A percentile compares a stretch with the other conserved stretches of the same genome.
Conservation (phyloP, 2,113 vertebrate species). For the Platichthys stellatus region DNA sequence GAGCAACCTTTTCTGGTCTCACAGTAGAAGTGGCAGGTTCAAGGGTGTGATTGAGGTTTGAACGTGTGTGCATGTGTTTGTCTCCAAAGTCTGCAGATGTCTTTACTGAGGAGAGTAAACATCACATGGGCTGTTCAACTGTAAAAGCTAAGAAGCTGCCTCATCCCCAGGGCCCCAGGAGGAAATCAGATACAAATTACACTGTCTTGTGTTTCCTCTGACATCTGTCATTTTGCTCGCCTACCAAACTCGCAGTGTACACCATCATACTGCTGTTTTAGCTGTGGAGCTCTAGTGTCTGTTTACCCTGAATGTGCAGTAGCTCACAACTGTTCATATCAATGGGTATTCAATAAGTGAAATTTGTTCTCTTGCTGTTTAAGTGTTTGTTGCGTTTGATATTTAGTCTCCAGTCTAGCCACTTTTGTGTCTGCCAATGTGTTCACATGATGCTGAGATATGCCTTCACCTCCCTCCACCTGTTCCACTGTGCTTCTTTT, state of each 20-base stretch:
- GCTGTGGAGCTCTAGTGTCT: background rate
- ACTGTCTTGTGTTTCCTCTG: slow-evolving; percentile 35
- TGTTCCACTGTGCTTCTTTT: background rate
- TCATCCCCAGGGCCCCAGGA: slow-evolving; percentile 68
- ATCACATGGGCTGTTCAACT: slow-evolving; percentile 65
- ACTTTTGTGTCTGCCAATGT: background rate
- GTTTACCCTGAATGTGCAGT: background rate
- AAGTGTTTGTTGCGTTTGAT: no score
- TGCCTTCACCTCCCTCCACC: no score
- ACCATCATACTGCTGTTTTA: background rate
- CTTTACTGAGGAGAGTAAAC: slow-evolving; percentile 69
- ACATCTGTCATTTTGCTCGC: slow-evolving; percentile 42
- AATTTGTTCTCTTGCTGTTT: background rate
- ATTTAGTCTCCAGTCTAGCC: no score
- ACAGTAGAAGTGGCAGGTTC: background rate
- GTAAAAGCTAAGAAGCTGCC: slow-evolving; percentile 59
- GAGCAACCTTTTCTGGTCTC: background rate
- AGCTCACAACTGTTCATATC: background rate
- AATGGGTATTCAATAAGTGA: background rate
- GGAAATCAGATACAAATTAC: slow-evolving; percentile 62
- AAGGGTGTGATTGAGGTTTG: slow-evolving; percentile 49
- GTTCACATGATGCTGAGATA: background rate
- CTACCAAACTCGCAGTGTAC: background rate
- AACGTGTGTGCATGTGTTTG: slow-evolving; percentile 39
- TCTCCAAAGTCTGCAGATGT: slow-evolving; percentile 70